Conservation (phyloP, 1,140 invertebrate genomes). For the Drosophila orena region DNA sequence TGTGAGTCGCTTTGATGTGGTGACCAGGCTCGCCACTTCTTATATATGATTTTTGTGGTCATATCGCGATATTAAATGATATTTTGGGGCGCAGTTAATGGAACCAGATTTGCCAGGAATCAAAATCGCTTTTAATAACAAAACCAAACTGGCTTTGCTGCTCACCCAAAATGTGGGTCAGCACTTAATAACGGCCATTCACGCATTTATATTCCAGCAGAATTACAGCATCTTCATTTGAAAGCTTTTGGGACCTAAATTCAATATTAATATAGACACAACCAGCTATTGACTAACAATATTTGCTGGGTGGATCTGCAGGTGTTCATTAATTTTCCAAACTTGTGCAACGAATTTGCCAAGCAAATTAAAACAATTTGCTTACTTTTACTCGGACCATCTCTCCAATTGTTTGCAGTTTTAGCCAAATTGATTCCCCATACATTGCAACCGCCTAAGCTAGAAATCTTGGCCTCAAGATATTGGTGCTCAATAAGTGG, state of each 20-base stretch:
- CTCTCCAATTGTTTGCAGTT: neutral
- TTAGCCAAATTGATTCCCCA: neutral
- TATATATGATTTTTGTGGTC: slow-evolving; percentile 37
- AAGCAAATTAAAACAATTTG: neutral
- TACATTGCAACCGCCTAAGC: neutral
- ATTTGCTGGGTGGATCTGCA: too few species aligned
- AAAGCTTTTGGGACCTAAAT: neutral
- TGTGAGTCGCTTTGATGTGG: slow-evolving; percentile 26
- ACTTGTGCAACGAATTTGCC: neutral
- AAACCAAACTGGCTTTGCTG: slow-evolving; percentile 11
- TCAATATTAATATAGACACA: neutral
- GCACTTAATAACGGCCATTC: slow-evolving; percentile 4
- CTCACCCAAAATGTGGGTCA: slow-evolving; percentile 42
- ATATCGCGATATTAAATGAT: slow-evolving; percentile 5
- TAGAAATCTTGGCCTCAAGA: too few species aligned
- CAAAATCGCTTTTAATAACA: slow-evolving; percentile 4
- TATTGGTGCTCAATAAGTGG: too few species aligned
- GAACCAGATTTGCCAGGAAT: slow-evolving; percentile 15
- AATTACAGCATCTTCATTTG: neutral
- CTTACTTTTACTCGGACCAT: neutral
- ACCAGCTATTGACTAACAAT: too few species aligned
- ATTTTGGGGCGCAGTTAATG: neutral
- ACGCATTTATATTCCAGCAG: neutral
- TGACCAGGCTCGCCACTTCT: neutral
- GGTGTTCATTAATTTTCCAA: neutral